These are phyloP conservation scores for Paratilapia polleni DNA, from an alignment of 2,113 vertebrate species.

Conservation along the genomic window DNA sequence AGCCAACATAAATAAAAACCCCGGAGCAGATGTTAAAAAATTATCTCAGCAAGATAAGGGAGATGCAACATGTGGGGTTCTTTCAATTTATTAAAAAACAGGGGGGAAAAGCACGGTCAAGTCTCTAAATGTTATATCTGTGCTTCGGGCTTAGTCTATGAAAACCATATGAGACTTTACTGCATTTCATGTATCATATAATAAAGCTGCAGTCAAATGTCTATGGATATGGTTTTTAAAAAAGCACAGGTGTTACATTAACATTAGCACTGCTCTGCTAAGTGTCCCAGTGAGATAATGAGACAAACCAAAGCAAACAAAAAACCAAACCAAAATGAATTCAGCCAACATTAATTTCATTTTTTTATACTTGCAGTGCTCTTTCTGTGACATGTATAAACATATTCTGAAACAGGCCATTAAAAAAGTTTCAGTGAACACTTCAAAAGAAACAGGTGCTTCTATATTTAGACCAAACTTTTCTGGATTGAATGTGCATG, in stretches of 20 bases:
- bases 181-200: not conserved
- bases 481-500: constrained; percentile 30
- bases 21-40: constrained; percentile 43
- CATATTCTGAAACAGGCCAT: not conserved
- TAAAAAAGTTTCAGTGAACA: constrained; percentile 19
- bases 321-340: not conserved
- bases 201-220: not conserved
- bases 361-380: not conserved
- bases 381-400: not conserved
- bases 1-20: constrained; percentile 72
- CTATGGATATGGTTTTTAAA: not conserved
- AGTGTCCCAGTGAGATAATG: not conserved
- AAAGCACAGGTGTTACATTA: not conserved
- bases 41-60: constrained; percentile 41
- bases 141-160: not conserved
- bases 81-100: constrained; percentile 18
- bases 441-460: not conserved
- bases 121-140: not conserved
- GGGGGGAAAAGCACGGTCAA: not conserved
- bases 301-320: not conserved
- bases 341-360: not conserved
- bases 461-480: constrained; percentile 46
- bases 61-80: constrained; percentile 34
- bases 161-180: not conserved
- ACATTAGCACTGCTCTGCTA: not conserved